A percentile compares a stretch with the other conserved stretches of the same genome.
phyloP scores from a whole-genome alignment of 2,797 vertebrate species.

The Alfaro cultratus region DNA sequence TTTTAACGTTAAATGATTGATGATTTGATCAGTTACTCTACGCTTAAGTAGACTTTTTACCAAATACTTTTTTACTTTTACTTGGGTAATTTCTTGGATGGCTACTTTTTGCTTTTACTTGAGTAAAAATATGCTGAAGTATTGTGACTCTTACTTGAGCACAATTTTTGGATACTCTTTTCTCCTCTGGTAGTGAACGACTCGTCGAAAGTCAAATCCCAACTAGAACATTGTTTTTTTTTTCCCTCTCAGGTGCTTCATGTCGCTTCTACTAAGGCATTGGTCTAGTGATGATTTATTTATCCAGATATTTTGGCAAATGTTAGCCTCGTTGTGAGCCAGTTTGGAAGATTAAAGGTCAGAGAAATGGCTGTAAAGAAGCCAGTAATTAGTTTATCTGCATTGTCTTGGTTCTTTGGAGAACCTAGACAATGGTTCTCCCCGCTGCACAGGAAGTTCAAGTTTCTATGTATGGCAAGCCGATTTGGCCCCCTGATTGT shows the following conservation, averaged over 20 bases:
- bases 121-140: too few relatives aligned
- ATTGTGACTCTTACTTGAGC: too few relatives aligned
- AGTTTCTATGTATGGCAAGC: neutral
- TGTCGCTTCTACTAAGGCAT: neutral
- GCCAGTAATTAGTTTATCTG: neutral
- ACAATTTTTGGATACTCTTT: too few relatives aligned
- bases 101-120: too few relatives aligned
- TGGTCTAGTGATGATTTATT: neutral
- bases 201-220: constrained; percentile 16
- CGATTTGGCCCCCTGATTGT: neutral
- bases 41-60: too few relatives aligned
- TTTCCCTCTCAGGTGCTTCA: constrained; percentile 6
- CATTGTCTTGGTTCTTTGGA: neutral
- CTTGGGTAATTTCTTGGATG: too few relatives aligned
- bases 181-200: constrained; percentile 22
- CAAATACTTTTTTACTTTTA: too few relatives aligned
- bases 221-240: constrained; percentile 30
- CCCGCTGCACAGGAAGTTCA: neutral
- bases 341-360: neutral
- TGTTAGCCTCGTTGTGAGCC: neutral
- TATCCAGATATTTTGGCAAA: neutral
- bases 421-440: neutral
- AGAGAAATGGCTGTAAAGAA: neutral
- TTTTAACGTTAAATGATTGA: too few relatives aligned
- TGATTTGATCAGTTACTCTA: too few relatives aligned